phyloP scores from a whole-genome alignment of 2,888 invertebrate species.

The Dryadula phaetusa region DNA sequence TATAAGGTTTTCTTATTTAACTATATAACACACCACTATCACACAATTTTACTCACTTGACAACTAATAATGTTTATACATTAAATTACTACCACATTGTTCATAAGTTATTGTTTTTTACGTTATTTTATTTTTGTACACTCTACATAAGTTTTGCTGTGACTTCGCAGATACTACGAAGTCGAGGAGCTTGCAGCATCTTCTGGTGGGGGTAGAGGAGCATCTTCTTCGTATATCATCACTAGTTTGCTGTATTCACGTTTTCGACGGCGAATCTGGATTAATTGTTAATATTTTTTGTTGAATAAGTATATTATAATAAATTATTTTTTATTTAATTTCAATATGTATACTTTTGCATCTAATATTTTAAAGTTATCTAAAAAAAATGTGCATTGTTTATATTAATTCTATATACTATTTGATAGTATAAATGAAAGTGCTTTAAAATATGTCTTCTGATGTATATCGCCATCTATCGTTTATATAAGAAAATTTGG shows the following conservation, averaged over 20 bases:
- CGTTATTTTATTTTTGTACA: neutral
- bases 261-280: conserved; percentile 56
- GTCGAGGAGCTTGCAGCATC: conserved; percentile 27
- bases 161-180: conserved; percentile 25
- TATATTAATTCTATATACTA: too few species aligned
- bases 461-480: neutral
- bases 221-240: conserved; percentile 89
- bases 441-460: too few species aligned
- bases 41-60: conserved; percentile 6
- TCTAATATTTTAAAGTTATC: too few species aligned
- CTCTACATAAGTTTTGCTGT: neutral
- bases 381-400: too few species aligned
- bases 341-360: too few species aligned
- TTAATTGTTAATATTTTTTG: conserved; percentile 10
- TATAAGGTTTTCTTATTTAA: neutral
- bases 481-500: neutral
- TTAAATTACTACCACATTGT: neutral
- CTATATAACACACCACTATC: neutral
- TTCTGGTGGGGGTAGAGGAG: conserved; percentile 84
- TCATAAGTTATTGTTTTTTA: neutral
- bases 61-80: neutral
- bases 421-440: too few species aligned
- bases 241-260: conserved; percentile 83
- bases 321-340: too few species aligned
- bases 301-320: too few species aligned